phyloP scores from a whole-genome alignment of 1,140 invertebrate species.

The Armadillidium nasatum region DNA sequence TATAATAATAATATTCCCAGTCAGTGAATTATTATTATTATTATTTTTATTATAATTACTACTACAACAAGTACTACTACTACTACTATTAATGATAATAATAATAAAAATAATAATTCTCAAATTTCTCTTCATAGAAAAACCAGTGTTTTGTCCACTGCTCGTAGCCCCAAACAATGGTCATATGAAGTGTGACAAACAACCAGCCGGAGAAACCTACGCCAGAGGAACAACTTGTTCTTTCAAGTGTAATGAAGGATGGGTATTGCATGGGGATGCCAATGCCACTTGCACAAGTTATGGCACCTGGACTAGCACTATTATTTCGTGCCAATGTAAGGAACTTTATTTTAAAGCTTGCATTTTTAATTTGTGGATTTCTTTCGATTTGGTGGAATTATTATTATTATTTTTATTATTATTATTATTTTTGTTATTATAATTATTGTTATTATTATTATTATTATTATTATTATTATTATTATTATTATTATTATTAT shows the following conservation, averaged over 20 bases:
- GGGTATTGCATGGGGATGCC: slow-evolving; percentile 27
- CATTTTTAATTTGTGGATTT: too few relatives aligned
- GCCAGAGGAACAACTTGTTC: slow-evolving; percentile 56
- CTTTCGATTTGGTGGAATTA: too few relatives aligned
- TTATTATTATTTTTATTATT: not conserved
- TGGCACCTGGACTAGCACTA: slow-evolving; percentile 32
- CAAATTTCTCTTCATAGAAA: slow-evolving; percentile 18
- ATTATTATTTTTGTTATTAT: not conserved
- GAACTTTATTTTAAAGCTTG: too few relatives aligned
- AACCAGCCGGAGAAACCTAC: slow-evolving; percentile 45
- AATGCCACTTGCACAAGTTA: slow-evolving; percentile 31
- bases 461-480: too few relatives aligned
- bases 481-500: not conserved
- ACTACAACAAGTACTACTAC: too few relatives aligned
- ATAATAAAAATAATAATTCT: not conserved
- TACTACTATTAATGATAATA: too few relatives aligned
- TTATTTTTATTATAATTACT: too few relatives aligned
- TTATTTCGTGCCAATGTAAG: slow-evolving; percentile 35
- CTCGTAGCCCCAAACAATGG: slow-evolving; percentile 50
- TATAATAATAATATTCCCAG: too few relatives aligned
- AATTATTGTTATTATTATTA: not conserved
- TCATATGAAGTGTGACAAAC: slow-evolving; percentile 49
- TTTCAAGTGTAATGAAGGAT: slow-evolving; percentile 45
- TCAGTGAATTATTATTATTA: too few relatives aligned
- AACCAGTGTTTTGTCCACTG: slow-evolving; percentile 46